A percentile compares a stretch with the other conserved stretches of the same genome.
Evolutionary conservation across 1,140 invertebrate species (phyloP).

Genomic region (Polyergus mexicanus): DNA sequence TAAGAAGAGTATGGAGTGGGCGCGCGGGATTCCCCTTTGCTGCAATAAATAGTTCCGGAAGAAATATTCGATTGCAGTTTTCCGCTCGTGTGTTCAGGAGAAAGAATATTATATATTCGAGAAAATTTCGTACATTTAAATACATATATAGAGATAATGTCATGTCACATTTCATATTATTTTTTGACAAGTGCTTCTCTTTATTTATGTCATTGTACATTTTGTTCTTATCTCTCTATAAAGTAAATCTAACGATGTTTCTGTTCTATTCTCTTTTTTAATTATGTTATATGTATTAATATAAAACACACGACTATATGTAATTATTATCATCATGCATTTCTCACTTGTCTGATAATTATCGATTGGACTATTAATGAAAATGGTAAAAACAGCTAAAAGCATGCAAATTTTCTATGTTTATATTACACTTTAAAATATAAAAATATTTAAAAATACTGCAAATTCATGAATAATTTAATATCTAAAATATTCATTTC

Average conservation of each 20-base stretch:
- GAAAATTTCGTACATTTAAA: not conserved
- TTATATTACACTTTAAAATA: not conserved
- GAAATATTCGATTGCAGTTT: slow-evolving; percentile 20
- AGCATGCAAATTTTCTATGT: not conserved
- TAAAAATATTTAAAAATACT: not conserved
- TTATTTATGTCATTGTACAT: not conserved
- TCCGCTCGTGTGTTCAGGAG: not conserved
- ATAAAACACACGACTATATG: not conserved
- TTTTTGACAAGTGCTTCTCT: not conserved
- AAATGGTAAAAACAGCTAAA: not conserved
- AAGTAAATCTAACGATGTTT: not conserved
- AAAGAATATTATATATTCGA: slow-evolving; percentile 7
- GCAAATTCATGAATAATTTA: not conserved
- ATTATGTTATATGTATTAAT: no score
- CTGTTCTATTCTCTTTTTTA: not conserved
- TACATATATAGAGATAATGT: no score
- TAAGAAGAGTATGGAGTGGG: not conserved
- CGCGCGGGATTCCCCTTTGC: not conserved
- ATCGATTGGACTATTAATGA: not conserved
- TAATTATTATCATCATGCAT: not conserved
- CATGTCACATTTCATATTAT: not conserved
- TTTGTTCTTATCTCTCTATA: not conserved
- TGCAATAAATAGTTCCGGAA: slow-evolving; percentile 31
- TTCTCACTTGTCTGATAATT: not conserved
- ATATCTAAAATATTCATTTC: not conserved